Base-by-base conservation (phyloP, 2,113 vertebrate species). In the Typhlomys cinereus region DNA sequence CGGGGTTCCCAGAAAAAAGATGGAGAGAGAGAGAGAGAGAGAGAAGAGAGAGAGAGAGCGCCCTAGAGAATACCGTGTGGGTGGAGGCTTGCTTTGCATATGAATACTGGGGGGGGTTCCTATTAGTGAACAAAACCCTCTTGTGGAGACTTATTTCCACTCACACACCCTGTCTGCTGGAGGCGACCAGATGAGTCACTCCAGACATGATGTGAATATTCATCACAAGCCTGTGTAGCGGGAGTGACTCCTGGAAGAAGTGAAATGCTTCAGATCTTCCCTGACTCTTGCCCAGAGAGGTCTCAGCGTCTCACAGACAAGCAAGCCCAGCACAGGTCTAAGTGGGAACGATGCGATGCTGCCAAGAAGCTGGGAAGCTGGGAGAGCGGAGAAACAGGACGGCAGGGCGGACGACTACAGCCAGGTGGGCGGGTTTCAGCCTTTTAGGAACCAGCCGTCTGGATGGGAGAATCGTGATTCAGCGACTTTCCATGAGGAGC, bases 401-500 rank as follows among this genome's bases (percentile, higher is more conserved):
- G 2, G 85, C 67, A 75, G 70, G 46, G 34, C 80, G 34, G 92
- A 80, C 90, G 83, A 92, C 41, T 82, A 8, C 59, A 75, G 74
- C 85, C 79, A 57, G 69, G 91, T 59, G 39, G 36, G 75, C 34
- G 90, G 74, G 80, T 83, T 76, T 87, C 82, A 90, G 90, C 48
- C 79, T 89, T 87, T 86, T 57, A 95, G 76, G 84, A 93, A 75
- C n/a, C 85, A 93, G 44, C 21, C 44, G 6, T 57, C 74, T 36
- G 57, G 94, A 95, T 54, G 88, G 76, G 93, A 52, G 31, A 91
- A 81, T n/a, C 94, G 91, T 88, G 94, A 93, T 95, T 91, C 84
- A 89, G 90, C 94, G 78, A 79, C 59, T 97, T 97, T 93, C 83
- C 94, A 46, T 13, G 25, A 70, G 85, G 85, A 90, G 95, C 89